Evolutionary conservation across 2,113 vertebrate genomes (phyloP), one percentile per base, ranked within the genome.

Genomic region (Bubo blakistoni): DNA sequence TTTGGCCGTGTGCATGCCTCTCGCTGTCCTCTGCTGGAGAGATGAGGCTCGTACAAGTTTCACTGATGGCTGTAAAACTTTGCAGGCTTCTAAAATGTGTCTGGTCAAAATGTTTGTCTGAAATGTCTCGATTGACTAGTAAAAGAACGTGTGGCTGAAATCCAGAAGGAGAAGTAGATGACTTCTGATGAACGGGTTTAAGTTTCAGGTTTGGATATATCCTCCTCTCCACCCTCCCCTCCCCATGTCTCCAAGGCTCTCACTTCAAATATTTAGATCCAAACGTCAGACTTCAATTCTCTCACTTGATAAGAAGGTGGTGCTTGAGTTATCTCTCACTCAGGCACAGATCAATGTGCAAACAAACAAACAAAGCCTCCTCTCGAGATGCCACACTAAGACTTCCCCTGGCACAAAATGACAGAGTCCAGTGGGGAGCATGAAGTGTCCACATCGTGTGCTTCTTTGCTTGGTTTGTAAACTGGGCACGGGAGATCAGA

Each of bases 321-420:
- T 82, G 71, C 42, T 78, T n/a, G 47, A 88, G 58, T 88, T 73
- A 1, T 42, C 18, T 34, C 67, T 88, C 18, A 4, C 72, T 55
- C 63, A 42, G 62, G 32, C 42, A 51, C 2, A 13, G 80, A 92
- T 84, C 76, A 22, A 47, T 73, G 47, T 57, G n/a, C 76, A 91
- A 94, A 81, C 29, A 88, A 89, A 57, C 74, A 81, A 87, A 70
- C 78, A 71, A 24, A 78, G 5, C 21, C 30, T 77, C 38, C 67
- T 62, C 57, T 47, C 0, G 1, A 63, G 63, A 26, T 0, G 1
- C 16, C 67, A 16, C 76, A 8, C 22, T 16, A 8, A 51, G 55
- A 30, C 25, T 26, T 76, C 20, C 70, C 25, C 14, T 0, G 7
- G 52, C 77, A 86, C 52, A 40, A 51, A 81, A 16, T 0, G 2